Evolutionary conservation across 1,140 invertebrate genomes (phyloP).

Genomic region (Drosophila bocki): DNA sequence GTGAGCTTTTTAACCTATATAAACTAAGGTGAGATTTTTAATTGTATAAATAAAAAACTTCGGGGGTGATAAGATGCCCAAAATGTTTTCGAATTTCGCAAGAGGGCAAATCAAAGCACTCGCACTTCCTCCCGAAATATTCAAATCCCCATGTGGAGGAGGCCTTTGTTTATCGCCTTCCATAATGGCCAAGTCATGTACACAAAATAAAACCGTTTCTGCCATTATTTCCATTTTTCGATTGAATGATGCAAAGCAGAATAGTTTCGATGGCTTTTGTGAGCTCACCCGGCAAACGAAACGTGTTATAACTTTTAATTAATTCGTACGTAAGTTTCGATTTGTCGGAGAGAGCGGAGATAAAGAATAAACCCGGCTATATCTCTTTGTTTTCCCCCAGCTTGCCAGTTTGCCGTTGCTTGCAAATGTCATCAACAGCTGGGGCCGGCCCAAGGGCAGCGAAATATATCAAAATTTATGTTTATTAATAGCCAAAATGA

Average conservation of each 20-base stretch:
- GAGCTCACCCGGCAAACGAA: slow-evolving; percentile 16
- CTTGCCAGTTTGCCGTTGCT: slow-evolving; percentile 19
- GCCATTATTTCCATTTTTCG: slow-evolving; percentile 28
- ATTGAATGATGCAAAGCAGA: slow-evolving; percentile 15
- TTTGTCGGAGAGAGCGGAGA: slow-evolving; percentile 16
- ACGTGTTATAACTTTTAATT: slow-evolving; percentile 59
- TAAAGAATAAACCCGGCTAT: slow-evolving; percentile 21
- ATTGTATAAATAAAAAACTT: slow-evolving; percentile 16
- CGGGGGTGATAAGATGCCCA: slow-evolving; percentile 19
- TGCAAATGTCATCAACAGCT: slow-evolving; percentile 54
- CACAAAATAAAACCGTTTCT: slow-evolving; percentile 20
- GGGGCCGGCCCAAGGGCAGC: slow-evolving; percentile 21
- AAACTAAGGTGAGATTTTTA: neutral
- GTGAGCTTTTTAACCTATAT: slow-evolving; percentile 6
- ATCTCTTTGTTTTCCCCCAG: slow-evolving; percentile 19
- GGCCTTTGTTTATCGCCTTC: slow-evolving; percentile 29
- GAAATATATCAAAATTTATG: slow-evolving; percentile 65
- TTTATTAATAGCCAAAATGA: slow-evolving; percentile 64
- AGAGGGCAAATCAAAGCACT: slow-evolving; percentile 4
- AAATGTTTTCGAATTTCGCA: slow-evolving; percentile 9
- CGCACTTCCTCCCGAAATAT: neutral
- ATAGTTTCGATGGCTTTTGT: slow-evolving; percentile 19
- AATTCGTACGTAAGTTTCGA: slow-evolving; percentile 2
- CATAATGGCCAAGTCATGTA: slow-evolving; percentile 23
- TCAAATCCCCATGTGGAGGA: neutral